These are phyloP conservation scores for Pseudopleuronectes americanus DNA, from an alignment of 2,797 vertebrate genomes.

Conservation along the genomic window DNA sequence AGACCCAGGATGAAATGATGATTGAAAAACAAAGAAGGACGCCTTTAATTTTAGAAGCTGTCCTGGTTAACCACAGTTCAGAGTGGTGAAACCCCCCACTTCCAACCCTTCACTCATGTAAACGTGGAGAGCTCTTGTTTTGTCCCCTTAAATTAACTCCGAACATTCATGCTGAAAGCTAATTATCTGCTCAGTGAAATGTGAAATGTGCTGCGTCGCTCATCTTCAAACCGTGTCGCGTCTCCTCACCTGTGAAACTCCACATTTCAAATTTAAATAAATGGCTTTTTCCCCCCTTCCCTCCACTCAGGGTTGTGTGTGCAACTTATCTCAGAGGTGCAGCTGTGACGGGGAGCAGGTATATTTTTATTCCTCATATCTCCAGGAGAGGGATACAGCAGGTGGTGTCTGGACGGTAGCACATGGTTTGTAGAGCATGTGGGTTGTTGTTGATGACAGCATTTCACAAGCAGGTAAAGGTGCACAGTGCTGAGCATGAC, in stretches of 20 bases:
- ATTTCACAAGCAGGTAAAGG: constrained; percentile 39
- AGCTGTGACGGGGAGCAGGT: constrained; percentile 55
- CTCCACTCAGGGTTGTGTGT: constrained; percentile 32
- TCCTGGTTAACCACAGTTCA: constrained; percentile 23
- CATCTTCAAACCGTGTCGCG: constrained; percentile 35
- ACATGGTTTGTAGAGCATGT: constrained; percentile 41
- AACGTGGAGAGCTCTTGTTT: constrained; percentile 22
- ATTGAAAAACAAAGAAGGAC: constrained; percentile 18
- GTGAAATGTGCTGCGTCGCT: constrained; percentile 40
- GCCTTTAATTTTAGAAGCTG: not conserved
- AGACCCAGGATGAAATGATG: not conserved
- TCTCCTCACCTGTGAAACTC: constrained; percentile 45
- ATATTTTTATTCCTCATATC: constrained; percentile 62
- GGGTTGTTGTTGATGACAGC: constrained; percentile 41
- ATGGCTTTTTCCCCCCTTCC: constrained; percentile 20
- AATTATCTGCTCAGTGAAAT: constrained; percentile 51
- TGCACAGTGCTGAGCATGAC: constrained; percentile 4
- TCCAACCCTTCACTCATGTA: constrained; percentile 12
- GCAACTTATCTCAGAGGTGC: constrained; percentile 60
- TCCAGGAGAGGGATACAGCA: constrained; percentile 39
- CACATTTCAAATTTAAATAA: constrained; percentile 53
- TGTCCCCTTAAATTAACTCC: constrained; percentile 42
- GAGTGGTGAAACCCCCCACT: constrained; percentile 10
- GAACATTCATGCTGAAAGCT: constrained; percentile 43
- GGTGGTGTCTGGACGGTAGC: constrained; percentile 37